A percentile compares a stretch with the other conserved stretches of the same genome.
Evolutionary conservation across 2,888 invertebrate species (phyloP).

Genomic region (Rhodophaea formosa): DNA sequence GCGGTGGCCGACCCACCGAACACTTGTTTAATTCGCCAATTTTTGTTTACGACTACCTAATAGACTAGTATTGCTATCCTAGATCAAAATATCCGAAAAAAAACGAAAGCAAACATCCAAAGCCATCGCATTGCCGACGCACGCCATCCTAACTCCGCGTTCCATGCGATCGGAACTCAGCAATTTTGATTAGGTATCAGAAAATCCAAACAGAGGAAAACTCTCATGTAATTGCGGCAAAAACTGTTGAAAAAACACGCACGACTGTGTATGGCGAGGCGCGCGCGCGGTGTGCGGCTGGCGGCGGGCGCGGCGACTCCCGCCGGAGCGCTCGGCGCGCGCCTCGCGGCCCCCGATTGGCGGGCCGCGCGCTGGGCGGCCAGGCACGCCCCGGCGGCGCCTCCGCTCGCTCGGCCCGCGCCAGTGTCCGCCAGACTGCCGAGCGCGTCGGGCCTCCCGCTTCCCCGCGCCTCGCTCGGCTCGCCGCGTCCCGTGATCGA

Average conservation of each 20-base stretch:
- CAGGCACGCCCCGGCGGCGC: conserved; percentile 45
- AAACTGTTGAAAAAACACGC: conserved; percentile 55
- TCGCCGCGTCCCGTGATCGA: conserved; percentile 67
- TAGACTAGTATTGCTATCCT: neutral
- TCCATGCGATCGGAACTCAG: conserved; percentile 56
- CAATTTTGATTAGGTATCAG: conserved; percentile 62
- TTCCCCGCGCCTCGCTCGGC: conserved; percentile 80
- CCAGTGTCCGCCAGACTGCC: conserved; percentile 80
- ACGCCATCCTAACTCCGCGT: conserved; percentile 40
- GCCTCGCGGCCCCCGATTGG: conserved; percentile 57
- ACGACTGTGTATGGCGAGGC: conserved; percentile 53
- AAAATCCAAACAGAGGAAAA: conserved; percentile 64
- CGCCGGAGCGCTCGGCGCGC: conserved; percentile 39
- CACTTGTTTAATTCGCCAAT: conserved; percentile 40
- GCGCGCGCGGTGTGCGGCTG: conserved; percentile 55
- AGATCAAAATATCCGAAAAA: conserved; percentile 4
- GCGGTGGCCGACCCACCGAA: conserved; percentile 31
- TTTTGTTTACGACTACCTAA: conserved; percentile 23
- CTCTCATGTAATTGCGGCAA: conserved; percentile 61
- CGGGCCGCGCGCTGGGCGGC: conserved; percentile 54
- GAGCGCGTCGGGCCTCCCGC: conserved; percentile 81
- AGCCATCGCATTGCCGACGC: conserved; percentile 20
- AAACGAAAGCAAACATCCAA: conserved; percentile 26
- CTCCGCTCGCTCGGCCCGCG: conserved; percentile 57
- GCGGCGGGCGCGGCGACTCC: conserved; percentile 30